phyloP scores from a whole-genome alignment of 2,888 invertebrate genomes.

The Chalcosyrphus nemorum region DNA sequence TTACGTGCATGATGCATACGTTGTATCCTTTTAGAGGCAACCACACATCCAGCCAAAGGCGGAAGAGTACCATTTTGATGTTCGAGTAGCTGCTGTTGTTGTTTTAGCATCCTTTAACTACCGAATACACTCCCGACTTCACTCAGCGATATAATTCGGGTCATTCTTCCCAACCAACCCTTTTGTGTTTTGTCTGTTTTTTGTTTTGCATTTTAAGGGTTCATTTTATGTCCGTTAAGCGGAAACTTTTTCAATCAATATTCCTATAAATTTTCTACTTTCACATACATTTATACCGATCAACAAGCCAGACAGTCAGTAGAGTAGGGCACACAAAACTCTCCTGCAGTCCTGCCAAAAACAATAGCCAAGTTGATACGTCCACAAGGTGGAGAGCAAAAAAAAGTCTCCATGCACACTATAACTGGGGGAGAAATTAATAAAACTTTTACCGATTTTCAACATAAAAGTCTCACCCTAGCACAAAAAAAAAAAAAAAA shows the following conservation, averaged over 20 bases:
- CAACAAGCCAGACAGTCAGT: constrained; percentile 3
- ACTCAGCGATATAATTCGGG: neutral
- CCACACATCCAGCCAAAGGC: neutral
- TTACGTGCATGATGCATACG: constrained; percentile 51
- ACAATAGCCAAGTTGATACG: constrained; percentile 33
- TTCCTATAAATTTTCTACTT: constrained; percentile 61
- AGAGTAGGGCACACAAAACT: neutral
- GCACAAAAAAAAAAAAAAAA: too few species aligned
- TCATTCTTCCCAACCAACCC: too few species aligned
- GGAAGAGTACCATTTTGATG: constrained; percentile 1
- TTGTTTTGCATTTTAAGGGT: constrained; percentile 8
- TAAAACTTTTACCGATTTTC: constrained; percentile 66
- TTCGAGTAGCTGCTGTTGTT: constrained; percentile 25
- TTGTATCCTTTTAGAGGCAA: constrained; percentile 29
- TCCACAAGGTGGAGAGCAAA: neutral
- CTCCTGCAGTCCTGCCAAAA: constrained; percentile 37
- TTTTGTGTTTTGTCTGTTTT: constrained; percentile 1
- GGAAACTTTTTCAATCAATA: constrained; percentile 72
- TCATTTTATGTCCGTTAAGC: constrained; percentile 66
- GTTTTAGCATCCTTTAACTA: constrained; percentile 31
- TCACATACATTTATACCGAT: constrained; percentile 9
- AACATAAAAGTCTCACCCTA: constrained; percentile 33
- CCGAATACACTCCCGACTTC: neutral
- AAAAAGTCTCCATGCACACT: neutral
- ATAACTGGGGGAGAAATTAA: constrained; percentile 58